Evolutionary conservation across 2,797 vertebrate species (phyloP).

Genomic region (Luscinia luscinia): DNA sequence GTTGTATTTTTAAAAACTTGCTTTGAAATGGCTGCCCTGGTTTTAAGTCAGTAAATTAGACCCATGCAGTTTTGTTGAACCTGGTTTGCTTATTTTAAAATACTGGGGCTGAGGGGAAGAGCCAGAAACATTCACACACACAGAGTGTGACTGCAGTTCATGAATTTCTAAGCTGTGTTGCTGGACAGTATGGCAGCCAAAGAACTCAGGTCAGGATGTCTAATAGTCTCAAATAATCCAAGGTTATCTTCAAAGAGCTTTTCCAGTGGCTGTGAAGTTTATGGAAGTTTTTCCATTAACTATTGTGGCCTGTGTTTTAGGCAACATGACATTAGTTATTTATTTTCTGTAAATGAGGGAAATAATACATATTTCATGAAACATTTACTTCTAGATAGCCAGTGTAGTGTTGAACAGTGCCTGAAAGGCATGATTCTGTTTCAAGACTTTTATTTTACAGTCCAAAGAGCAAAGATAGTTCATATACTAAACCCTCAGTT

Average conservation of each 20-base stretch:
- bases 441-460: neutral
- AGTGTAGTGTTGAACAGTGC: neutral
- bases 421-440: neutral
- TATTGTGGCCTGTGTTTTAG: neutral
- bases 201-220: neutral
- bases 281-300: neutral
- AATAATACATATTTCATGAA: neutral
- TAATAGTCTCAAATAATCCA: neutral
- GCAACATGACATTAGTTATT: neutral
- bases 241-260: neutral
- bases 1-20: neutral
- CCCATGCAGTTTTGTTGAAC: neutral
- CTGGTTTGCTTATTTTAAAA: neutral
- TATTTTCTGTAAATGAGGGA: neutral
- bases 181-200: neutral
- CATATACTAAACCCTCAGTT: neutral
- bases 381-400: neutral
- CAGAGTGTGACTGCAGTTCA: neutral
- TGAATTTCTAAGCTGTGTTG: neutral
- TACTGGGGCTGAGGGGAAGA: fast-evolving
- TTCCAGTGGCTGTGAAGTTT: neutral
- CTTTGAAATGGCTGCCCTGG: neutral
- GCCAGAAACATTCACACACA: neutral
- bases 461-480: neutral
- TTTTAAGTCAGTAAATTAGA: neutral